Evolutionary conservation across 2,888 invertebrate genomes (phyloP).

Genomic region (Epicampocera succincta): DNA sequence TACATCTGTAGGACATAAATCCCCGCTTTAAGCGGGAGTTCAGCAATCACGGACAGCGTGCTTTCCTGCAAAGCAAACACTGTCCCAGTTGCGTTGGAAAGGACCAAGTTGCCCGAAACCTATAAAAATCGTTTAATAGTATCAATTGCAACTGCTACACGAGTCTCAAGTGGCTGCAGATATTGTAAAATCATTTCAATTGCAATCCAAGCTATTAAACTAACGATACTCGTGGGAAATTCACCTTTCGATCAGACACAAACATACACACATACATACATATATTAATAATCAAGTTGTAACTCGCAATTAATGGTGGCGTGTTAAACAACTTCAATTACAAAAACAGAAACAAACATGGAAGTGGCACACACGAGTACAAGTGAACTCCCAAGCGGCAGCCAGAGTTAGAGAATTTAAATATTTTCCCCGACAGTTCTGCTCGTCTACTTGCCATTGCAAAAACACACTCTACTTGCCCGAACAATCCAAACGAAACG

Average conservation of each 20-base stretch:
- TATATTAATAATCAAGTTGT: slow-evolving; percentile 33
- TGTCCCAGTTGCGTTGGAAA: no score
- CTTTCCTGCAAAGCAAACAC: no score
- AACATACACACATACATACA: slow-evolving; percentile 7
- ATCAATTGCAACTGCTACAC: no score
- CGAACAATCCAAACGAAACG: slow-evolving; percentile 17
- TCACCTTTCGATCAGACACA: slow-evolving; percentile 62
- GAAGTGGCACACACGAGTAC: slow-evolving; percentile 41
- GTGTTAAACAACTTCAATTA: slow-evolving; percentile 51
- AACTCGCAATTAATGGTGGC: slow-evolving; percentile 63
- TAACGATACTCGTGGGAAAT: slow-evolving; percentile 65
- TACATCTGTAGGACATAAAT: no score
- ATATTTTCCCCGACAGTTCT: slow-evolving; percentile 35
- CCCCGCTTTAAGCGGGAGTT: no score
- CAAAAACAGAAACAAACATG: slow-evolving; percentile 20
- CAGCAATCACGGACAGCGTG: no score
- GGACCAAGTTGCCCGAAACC: no score
- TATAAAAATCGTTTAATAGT: no score
- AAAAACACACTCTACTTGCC: slow-evolving; percentile 38
- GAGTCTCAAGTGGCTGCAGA: background rate
- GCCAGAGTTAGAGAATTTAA: slow-evolving; percentile 29
- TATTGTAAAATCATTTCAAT: slow-evolving; percentile 36
- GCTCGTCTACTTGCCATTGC: background rate
- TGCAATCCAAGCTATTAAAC: slow-evolving; percentile 4
- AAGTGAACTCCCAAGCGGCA: slow-evolving; percentile 7